Base-by-base conservation (phyloP, 2,888 invertebrate genomes). In the Galerucella pusilla region DNA sequence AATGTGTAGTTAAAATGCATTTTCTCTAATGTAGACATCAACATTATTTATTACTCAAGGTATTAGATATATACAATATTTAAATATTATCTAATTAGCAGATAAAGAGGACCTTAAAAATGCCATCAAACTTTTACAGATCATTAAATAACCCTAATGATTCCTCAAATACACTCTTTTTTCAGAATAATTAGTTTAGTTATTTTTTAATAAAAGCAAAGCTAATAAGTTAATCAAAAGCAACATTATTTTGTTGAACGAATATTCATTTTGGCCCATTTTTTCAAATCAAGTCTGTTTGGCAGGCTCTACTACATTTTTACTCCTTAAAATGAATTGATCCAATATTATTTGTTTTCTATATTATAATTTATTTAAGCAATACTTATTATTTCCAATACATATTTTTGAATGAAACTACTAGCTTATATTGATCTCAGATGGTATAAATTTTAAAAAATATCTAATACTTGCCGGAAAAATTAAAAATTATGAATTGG, bases 31-130 rank as follows among this genome's bases (percentile, higher is more conserved):
- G 45, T 64, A 64, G 64, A 64, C 45, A 65, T 63, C 12, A 63
- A 28, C 42, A 65, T 65, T 65, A 65, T 2, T 46, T 46, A 45
- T 68, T 45, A 46, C 12, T 65, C 12, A 78, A 78, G 77, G 73
- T 75, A 76, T 78, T 69, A 76, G 72, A 66, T 76, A 78, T 78
- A 76, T 74, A 78, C 77, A 78, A 78, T 77, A 75, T 70, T 75
- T 16, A 12, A 65, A 64, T 16, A 65, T 49, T 66, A 14, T 35
- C 63, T 9, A 42, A 16, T n/a, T 65, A 65, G 64, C 64, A 65
- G 64, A 20, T 46, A 12, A 42, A 57, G 57, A 49, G 46, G 46
- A 46, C 46, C 35, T 63, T 45, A 46, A 65, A 65, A 46, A 46
- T 46, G 46, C 25, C 64, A 65, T 46, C 45, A 64, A 64, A 42